phyloP scores from a whole-genome alignment of 1,140 invertebrate species.

The Polypedilum vanderplanki region DNA sequence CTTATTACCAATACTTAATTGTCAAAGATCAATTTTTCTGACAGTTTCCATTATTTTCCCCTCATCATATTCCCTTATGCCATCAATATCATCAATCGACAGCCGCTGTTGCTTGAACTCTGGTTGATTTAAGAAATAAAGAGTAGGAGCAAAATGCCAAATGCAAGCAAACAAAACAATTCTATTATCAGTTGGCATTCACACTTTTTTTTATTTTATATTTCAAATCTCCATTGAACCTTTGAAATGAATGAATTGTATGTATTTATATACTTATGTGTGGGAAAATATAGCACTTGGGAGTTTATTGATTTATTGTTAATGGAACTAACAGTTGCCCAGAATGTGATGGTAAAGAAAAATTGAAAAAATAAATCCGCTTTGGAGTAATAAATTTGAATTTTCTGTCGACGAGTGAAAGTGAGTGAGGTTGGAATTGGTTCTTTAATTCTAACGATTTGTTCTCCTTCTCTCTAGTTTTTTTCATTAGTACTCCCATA shows the following conservation, averaged over 20 bases:
- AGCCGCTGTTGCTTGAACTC: constrained; percentile 2
- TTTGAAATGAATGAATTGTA: no score
- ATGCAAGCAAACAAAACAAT: constrained; percentile 18
- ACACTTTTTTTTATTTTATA: neutral
- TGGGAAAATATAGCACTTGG: constrained; percentile 17
- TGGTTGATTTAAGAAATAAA: neutral
- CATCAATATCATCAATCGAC: constrained; percentile 11
- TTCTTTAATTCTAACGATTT: neutral
- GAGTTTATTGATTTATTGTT: neutral
- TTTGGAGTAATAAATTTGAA: constrained; percentile 24
- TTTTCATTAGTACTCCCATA: neutral
- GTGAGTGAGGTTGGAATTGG: neutral
- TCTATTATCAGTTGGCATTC: constrained; percentile 24
- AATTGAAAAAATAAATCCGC: constrained; percentile 15
- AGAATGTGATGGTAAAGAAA: neutral
- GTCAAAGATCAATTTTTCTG: constrained; percentile 29
- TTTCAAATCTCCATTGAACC: no score
- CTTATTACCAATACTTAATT: constrained; percentile 3
- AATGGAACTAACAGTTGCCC: constrained; percentile 17
- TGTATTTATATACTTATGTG: neutral
- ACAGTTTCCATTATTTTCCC: constrained; percentile 23
- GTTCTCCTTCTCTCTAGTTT: neutral
- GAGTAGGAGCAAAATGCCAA: neutral
- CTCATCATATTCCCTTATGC: neutral
- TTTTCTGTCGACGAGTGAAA: neutral